Evolutionary conservation across 1,140 invertebrate species (phyloP), one percentile per base, ranked within the genome.

Genomic region (Drosophila punjabiensis): DNA sequence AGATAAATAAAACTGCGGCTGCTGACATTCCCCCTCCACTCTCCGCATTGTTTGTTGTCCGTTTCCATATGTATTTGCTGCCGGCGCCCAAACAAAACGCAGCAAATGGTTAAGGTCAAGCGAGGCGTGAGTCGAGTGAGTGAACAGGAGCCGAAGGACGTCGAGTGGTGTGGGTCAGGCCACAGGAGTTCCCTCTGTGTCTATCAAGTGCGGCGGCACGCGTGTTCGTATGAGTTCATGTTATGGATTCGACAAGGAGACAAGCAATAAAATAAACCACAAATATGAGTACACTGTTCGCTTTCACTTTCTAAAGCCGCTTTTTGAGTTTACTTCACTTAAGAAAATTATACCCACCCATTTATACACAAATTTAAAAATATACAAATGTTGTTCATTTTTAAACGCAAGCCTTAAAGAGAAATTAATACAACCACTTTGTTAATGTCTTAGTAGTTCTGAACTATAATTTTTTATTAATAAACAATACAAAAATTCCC

Each of bases 51-150:
- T 60, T 48, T 60, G 58, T 55, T 47, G 61, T 37, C 48, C 41
- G 56, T 41, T 68, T 77, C 35, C 20, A 58, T 58, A 52, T 43
- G 28, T 73, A 66, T 50, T 73, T 73, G 68, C 64, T 68, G 63
- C 71, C 66, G 47, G 68, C 59, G 73, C 35, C 45, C 64, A 70
- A 78, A 79, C 76, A 79, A 70, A 78, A 56, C 76, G 50, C 83
- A 69, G 80, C 47, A 65, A 80, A 65, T 76, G 76, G 79, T 82
- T 83, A 87, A 88, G 83, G 83, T 87, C 83, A 87, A 80, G 79
- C 79, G 58, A 24, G 41, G 30, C 41, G n/a, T 35, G 69, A 71
- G 60, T 66, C 41, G 47, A 60, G 39, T 41, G 63, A n/a, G 33
- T 30, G 43, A 53, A 43, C 43, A 48, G 30, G 45, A 61, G 20